phyloP scores from a whole-genome alignment of 2,113 vertebrate species.

The Butastur rufipennis region DNA sequence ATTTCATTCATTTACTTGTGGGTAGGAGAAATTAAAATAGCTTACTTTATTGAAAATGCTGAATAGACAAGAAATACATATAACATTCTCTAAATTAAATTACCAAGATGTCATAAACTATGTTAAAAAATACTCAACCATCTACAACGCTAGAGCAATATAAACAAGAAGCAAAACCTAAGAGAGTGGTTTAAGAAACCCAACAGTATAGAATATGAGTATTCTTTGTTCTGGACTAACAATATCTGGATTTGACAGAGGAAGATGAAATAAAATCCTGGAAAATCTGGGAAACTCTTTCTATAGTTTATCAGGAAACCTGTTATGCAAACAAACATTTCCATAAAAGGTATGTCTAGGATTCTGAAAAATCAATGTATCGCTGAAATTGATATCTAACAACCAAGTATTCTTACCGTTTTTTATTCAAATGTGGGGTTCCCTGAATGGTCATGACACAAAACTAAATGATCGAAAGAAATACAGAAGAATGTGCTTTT shows the following conservation, averaged over 20 bases:
- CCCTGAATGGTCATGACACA: background rate
- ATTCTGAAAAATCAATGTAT: background rate
- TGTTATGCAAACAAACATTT: background rate
- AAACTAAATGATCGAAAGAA: background rate
- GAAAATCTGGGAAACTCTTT: background rate
- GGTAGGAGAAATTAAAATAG: conserved; percentile 49
- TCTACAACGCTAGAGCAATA: background rate
- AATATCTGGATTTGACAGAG: background rate
- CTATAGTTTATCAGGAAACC: background rate
- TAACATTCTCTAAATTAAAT: background rate
- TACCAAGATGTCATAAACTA: background rate
- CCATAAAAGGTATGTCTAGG: background rate
- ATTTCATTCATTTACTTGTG: conserved; percentile 65
- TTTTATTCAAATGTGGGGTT: background rate
- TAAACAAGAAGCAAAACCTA: background rate
- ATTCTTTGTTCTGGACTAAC: background rate
- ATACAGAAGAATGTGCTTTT: background rate
- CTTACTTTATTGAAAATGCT: conserved; percentile 54
- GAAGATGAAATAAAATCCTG: background rate
- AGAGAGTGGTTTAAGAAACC: background rate
- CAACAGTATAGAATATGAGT: background rate
- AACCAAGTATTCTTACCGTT: background rate
- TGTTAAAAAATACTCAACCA: background rate
- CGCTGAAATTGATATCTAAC: background rate
- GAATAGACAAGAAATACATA: conserved; percentile 55